Conservation (phyloP, 2,888 invertebrate genomes). For the Apodemia duryi region DNA sequence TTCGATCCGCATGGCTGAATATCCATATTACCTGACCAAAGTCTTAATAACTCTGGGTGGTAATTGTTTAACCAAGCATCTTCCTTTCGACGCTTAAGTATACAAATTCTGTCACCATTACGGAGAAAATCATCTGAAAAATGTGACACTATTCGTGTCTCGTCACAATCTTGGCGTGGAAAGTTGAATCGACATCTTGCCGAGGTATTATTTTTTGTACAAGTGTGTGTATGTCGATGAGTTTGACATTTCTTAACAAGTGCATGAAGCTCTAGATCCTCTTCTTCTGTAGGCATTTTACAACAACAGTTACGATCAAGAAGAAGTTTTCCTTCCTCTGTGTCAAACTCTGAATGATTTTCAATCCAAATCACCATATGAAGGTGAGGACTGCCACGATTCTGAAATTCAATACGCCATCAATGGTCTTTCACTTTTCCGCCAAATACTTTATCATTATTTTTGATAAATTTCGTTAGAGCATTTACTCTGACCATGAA, state of each 20-base stretch:
- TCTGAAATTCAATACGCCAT: slow-evolving; percentile 32
- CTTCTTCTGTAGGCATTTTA: too few relatives aligned
- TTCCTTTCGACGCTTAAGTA: slow-evolving; percentile 18
- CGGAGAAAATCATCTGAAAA: neutral
- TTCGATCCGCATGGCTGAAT: slow-evolving; percentile 38
- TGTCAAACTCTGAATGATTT: too few relatives aligned
- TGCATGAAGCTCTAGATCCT: too few relatives aligned
- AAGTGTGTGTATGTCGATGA: too few relatives aligned
- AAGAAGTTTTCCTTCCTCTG: too few relatives aligned
- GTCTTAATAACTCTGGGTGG: slow-evolving; percentile 23
- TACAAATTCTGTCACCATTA: slow-evolving; percentile 19
- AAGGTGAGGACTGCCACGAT: slow-evolving; percentile 30
- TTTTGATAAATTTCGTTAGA: slow-evolving; percentile 26
- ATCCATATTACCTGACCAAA: slow-evolving; percentile 36
- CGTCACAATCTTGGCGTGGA: too few relatives aligned
- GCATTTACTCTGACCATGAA: slow-evolving; percentile 28
- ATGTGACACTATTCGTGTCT: too few relatives aligned
- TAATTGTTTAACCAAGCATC: slow-evolving; percentile 28
- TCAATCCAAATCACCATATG: slow-evolving; percentile 21
- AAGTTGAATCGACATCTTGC: too few relatives aligned
- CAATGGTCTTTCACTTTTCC: slow-evolving; percentile 29
- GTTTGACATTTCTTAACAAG: too few relatives aligned
- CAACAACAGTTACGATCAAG: too few relatives aligned
- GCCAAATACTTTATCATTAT: slow-evolving; percentile 27
- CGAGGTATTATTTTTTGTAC: too few relatives aligned